These are phyloP conservation scores for Zenarchopterus dispar DNA, from an alignment of 2,797 vertebrate species.

Conservation along the genomic window DNA sequence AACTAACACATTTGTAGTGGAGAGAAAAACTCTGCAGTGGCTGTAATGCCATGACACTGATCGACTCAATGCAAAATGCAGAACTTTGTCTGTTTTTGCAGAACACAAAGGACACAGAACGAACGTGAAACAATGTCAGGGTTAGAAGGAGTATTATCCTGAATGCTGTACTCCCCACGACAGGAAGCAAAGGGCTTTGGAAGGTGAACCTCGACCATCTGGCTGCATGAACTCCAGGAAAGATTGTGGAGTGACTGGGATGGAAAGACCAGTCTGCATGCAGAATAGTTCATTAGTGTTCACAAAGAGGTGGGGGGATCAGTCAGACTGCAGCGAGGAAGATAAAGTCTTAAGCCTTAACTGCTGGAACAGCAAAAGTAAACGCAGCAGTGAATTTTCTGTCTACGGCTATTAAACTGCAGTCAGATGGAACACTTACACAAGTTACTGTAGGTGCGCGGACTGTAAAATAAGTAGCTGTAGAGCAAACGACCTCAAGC, in stretches of 20 bases:
- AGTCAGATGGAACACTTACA: constrained; percentile 20
- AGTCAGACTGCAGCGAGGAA: constrained; percentile 26
- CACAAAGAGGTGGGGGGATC: constrained; percentile 47
- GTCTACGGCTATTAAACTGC: constrained; percentile 43
- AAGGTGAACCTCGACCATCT: constrained; percentile 56
- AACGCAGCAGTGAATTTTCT: constrained; percentile 22
- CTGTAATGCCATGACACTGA: no score
- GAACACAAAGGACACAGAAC: neutral
- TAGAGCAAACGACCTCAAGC: constrained; percentile 10
- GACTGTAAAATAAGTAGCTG: neutral
- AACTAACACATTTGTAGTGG: no score
- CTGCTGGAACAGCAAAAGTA: constrained; percentile 60
- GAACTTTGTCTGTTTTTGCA: neutral
- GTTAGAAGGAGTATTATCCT: constrained; percentile 6
- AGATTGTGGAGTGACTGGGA: constrained; percentile 6
- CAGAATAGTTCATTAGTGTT: constrained; percentile 44
- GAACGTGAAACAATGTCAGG: constrained; percentile 23
- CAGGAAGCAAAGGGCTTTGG: constrained; percentile 43
- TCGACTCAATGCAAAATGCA: neutral
- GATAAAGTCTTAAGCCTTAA: constrained; percentile 60
- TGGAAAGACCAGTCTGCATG: constrained; percentile 35
- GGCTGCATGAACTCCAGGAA: constrained; percentile 40
- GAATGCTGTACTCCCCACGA: constrained; percentile 1
- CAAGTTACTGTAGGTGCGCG: constrained; percentile 11
- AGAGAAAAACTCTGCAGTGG: no score